phyloP scores from a whole-genome alignment of 2,113 vertebrate species.

The Podilymbus podiceps region DNA sequence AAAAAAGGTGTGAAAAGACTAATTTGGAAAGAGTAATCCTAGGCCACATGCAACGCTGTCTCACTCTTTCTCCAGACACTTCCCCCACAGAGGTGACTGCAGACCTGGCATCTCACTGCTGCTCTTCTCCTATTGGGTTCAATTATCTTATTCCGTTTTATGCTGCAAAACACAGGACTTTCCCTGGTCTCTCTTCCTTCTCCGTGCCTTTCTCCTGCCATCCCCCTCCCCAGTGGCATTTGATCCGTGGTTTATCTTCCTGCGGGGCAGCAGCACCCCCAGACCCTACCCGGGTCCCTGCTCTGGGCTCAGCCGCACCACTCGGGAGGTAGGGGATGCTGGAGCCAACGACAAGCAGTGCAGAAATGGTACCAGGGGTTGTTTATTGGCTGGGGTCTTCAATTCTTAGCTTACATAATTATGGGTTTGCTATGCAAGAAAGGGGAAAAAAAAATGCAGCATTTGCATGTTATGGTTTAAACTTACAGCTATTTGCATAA shows the following conservation, averaged over 20 bases:
- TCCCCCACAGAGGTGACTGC: accelerated
- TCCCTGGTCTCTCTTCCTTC: neutral
- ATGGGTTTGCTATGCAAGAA: neutral
- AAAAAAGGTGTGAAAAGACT: too few relatives aligned
- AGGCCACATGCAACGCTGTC: neutral
- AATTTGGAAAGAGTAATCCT: neutral
- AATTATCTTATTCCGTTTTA: neutral
- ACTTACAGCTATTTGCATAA: neutral
- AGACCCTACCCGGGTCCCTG: neutral
- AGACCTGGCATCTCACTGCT: neutral
- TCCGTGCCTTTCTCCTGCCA: neutral
- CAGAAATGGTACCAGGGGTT: neutral
- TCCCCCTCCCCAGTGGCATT: neutral
- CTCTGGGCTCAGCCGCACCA: constrained; percentile 2
- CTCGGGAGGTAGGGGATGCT: neutral
- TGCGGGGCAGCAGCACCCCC: neutral
- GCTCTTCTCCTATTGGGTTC: neutral
- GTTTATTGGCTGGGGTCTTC: neutral
- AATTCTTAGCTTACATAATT: constrained; percentile 3
- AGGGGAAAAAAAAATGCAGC: neutral
- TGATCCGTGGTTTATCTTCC: neutral
- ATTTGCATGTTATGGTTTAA: neutral
- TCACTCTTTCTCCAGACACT: neutral
- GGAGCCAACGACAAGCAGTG: neutral
- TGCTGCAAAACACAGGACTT: neutral